Conservation (phyloP, 2,113 vertebrate species). For the Colistium nudipinnis region DNA sequence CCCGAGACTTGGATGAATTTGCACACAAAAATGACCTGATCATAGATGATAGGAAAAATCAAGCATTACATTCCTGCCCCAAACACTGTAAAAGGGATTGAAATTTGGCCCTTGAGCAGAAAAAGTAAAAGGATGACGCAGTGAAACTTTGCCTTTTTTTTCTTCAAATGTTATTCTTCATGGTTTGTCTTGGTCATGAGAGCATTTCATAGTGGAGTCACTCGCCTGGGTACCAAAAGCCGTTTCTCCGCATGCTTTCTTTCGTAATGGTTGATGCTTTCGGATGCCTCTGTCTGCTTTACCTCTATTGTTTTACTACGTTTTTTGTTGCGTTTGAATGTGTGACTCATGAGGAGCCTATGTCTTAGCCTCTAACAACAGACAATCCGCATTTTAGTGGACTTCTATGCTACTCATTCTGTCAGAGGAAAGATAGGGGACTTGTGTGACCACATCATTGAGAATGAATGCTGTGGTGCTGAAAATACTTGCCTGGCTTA, state of each 20-base stretch:
- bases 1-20: too few relatives aligned
- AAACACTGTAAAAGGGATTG: not conserved
- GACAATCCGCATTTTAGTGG: constrained; percentile 19
- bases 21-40: too few relatives aligned
- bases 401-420: constrained; percentile 23
- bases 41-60: too few relatives aligned
- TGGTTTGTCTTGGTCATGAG: constrained; percentile 31
- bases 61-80: too few relatives aligned
- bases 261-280: constrained; percentile 9
- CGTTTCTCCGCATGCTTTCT: constrained; percentile 52
- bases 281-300: constrained; percentile 34
- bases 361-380: constrained; percentile 24
- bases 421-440: constrained; percentile 15
- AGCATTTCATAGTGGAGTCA: constrained; percentile 24
- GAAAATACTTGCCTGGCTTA: constrained; percentile 46
- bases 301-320: constrained; percentile 17
- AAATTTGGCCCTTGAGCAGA: too few relatives aligned
- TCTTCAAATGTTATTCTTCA: constrained; percentile 13
- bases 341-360: constrained; percentile 24
- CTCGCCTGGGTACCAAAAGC: constrained; percentile 15
- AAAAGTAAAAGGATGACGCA: not conserved
- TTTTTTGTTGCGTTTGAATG: constrained; percentile 23
- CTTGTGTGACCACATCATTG: constrained; percentile 13
- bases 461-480: constrained; percentile 44
- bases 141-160: constrained; percentile 63